A percentile compares a stretch with the other conserved stretches of the same genome.
Evolutionary conservation across 2,888 invertebrate genomes (phyloP).

Genomic region (Pristionchus arcanus): DNA sequence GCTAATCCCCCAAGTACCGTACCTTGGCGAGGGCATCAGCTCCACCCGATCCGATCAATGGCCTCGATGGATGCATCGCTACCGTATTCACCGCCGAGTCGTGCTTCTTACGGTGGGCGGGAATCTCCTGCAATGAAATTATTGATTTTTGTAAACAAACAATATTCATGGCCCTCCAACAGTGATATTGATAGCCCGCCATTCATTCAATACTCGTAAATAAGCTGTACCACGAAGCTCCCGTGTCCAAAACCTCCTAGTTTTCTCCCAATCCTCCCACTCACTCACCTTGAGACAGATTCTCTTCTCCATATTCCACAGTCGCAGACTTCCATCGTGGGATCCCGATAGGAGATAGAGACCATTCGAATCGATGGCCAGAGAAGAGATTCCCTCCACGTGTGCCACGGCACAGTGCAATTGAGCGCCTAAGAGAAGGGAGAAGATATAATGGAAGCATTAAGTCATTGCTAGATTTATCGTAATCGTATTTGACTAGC

Average conservation of each 20-base stretch:
- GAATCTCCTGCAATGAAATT: slow-evolving; percentile 86
- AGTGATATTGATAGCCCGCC: too few species aligned
- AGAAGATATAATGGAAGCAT: too few species aligned
- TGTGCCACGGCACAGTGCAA: slow-evolving; percentile 99
- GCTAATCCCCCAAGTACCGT: not conserved
- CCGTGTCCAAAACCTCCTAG: not conserved
- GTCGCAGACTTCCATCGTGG: slow-evolving; percentile 83
- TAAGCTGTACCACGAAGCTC: not conserved
- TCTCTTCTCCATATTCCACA: slow-evolving; percentile 89
- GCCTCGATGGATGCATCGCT: slow-evolving; percentile 98
- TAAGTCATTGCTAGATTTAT: too few species aligned
- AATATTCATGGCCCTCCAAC: too few species aligned
- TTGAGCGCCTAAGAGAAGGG: slow-evolving; percentile 86
- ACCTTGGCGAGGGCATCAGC: slow-evolving; percentile 99
- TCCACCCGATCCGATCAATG: slow-evolving; percentile 98
- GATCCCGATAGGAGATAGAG: slow-evolving; percentile 96
- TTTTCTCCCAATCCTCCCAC: not conserved
- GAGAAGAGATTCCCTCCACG: slow-evolving; percentile 96
- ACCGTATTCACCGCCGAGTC: slow-evolving; percentile 99
- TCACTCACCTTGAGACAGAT: slow-evolving; percentile 90
- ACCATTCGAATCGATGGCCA: slow-evolving; percentile 98
- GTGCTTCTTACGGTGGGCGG: slow-evolving; percentile 99
- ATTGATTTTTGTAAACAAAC: not conserved
- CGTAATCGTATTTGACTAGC: too few species aligned
- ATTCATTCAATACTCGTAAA: too few species aligned